These are phyloP conservation scores for Xylophagus ater DNA, from an alignment of 2,888 invertebrate genomes.

Conservation along the genomic window DNA sequence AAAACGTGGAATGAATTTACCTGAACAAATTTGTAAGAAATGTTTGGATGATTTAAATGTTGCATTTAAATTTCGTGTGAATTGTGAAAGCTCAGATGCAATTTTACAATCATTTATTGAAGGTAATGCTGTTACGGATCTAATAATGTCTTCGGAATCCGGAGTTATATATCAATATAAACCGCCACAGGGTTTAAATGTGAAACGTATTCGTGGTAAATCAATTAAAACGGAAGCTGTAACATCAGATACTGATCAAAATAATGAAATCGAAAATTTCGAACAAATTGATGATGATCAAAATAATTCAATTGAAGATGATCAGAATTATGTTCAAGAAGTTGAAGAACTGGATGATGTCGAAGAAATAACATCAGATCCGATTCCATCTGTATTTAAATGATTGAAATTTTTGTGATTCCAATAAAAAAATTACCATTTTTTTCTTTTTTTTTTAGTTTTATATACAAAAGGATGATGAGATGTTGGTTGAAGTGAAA, in stretches of 20 bases:
- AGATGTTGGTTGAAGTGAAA: too few relatives aligned
- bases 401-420: too few relatives aligned
- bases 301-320: too few relatives aligned
- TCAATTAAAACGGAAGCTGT: too few relatives aligned
- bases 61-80: constrained; percentile 33
- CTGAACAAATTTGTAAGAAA: constrained; percentile 32
- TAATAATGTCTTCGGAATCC: constrained; percentile 15
- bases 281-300: constrained; percentile 2
- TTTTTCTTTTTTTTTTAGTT: too few relatives aligned
- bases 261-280: constrained; percentile 2
- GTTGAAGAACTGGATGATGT: too few relatives aligned
- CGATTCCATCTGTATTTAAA: too few relatives aligned
- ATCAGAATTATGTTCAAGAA: too few relatives aligned
- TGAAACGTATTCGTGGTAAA: constrained; percentile 20
- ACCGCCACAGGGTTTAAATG: constrained; percentile 26
- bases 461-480: too few relatives aligned
- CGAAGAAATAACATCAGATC: too few relatives aligned
- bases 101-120: constrained; percentile 27
- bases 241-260: constrained; percentile 7
- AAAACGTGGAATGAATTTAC: constrained; percentile 23
- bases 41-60: constrained; percentile 31
- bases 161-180: constrained; percentile 22
- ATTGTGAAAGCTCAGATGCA: constrained; percentile 31
- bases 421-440: too few relatives aligned
- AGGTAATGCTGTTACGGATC: constrained; percentile 18